Evolutionary conservation across 2,888 invertebrate species (phyloP).

Genomic region (Erebia palarica): DNA sequence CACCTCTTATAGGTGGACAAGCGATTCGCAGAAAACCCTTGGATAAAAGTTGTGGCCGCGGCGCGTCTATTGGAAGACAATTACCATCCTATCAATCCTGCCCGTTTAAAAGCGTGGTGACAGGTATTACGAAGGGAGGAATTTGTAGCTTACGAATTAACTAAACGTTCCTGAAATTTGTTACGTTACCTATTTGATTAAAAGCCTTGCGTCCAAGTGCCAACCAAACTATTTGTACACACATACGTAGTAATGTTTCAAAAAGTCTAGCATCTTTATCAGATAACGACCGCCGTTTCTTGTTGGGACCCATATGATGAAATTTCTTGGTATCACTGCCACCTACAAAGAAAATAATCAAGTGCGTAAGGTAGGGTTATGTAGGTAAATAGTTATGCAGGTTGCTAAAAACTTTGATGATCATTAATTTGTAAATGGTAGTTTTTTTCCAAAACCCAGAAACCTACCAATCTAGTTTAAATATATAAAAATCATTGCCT

Average conservation of each 20-base stretch:
- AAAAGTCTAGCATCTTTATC: conserved; percentile 84
- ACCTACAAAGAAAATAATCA: conserved; percentile 48
- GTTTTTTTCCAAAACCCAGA: too few relatives aligned
- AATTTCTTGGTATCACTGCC: conserved; percentile 77
- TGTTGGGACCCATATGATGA: conserved; percentile 83
- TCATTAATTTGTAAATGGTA: too few relatives aligned
- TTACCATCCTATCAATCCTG: too few relatives aligned
- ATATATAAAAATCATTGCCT: too few relatives aligned
- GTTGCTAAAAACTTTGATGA: too few relatives aligned
- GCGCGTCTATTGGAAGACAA: too few relatives aligned
- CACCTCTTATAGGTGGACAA: too few relatives aligned
- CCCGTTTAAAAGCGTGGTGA: too few relatives aligned
- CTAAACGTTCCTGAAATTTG: neutral
- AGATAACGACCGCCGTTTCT: conserved; percentile 81
- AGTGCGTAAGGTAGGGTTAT: neutral
- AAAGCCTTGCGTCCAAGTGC: conserved; percentile 83
- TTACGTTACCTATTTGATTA: conserved; percentile 80
- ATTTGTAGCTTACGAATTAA: too few relatives aligned
- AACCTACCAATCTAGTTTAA: too few relatives aligned
- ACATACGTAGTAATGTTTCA: conserved; percentile 82
- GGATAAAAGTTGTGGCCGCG: too few relatives aligned
- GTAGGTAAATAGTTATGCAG: neutral
- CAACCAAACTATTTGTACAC: conserved; percentile 85
- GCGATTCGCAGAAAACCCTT: too few relatives aligned
- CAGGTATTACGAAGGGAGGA: neutral